Conservation (phyloP, 2,797 vertebrate species). For the Fistularia tabacaria region DNA sequence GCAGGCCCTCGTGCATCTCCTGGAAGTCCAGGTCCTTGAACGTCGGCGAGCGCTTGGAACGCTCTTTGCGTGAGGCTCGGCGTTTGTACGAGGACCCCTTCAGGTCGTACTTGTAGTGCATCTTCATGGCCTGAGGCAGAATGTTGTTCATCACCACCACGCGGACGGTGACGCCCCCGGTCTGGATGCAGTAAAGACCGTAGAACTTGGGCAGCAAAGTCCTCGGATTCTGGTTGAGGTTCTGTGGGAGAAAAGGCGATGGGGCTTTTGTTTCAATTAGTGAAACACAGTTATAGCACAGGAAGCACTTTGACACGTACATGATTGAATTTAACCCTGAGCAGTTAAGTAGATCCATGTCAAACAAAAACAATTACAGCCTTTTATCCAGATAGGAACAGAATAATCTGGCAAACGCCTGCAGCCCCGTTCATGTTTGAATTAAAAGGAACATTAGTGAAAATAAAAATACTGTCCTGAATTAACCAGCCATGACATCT, state of each 20-base stretch:
- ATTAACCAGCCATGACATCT: too few relatives aligned
- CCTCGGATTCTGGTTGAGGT: conserved; percentile 95
- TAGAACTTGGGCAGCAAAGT: conserved; percentile 96
- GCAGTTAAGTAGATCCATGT: too few relatives aligned
- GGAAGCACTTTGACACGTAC: background rate
- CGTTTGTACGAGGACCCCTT: conserved; percentile 95
- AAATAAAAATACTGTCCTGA: too few relatives aligned
- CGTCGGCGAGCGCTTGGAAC: conserved; percentile 82
- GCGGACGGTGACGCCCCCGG: conserved; percentile 83
- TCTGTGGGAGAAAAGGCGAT: conserved; percentile 66
- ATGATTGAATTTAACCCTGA: too few relatives aligned
- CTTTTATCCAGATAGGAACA: too few relatives aligned
- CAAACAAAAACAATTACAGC: too few relatives aligned
- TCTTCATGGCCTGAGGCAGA: conserved; percentile 85
- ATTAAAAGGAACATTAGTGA: too few relatives aligned
- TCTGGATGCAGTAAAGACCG: conserved; percentile 94
- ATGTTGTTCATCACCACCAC: conserved; percentile 98
- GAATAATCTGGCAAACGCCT: too few relatives aligned
- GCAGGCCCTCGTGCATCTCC: conserved; percentile 88
- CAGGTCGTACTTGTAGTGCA: conserved; percentile 95
- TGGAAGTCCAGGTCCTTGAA: conserved; percentile 98
- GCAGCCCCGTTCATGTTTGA: too few relatives aligned
- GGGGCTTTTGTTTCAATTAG: background rate
- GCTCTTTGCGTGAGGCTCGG: conserved; percentile 88
- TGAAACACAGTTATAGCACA: too few relatives aligned